These are phyloP conservation scores for Protobothrops flavoviridis DNA, from an alignment of 2,113 vertebrate species.

Conservation along the genomic window DNA sequence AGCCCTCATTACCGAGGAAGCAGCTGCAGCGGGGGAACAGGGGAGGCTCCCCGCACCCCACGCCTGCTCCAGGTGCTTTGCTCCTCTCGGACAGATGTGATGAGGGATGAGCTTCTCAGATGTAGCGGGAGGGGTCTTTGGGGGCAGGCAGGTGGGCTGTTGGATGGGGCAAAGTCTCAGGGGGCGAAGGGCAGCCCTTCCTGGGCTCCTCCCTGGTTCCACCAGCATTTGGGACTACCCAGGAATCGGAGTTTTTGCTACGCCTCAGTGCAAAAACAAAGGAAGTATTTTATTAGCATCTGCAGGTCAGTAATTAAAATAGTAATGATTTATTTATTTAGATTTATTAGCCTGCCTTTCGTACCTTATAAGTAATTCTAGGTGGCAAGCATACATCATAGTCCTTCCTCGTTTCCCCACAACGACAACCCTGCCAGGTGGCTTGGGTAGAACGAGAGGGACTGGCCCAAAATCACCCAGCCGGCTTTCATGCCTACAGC, in stretches of 20 bases:
- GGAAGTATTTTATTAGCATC: background rate
- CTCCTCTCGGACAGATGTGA: background rate
- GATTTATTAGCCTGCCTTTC: background rate
- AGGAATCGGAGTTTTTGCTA: background rate
- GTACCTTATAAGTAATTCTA: background rate
- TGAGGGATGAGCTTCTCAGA: background rate
- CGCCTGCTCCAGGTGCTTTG: background rate
- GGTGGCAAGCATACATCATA: background rate
- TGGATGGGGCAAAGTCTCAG: background rate
- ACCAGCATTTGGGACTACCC: background rate
- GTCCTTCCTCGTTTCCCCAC: background rate
- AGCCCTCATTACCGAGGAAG: background rate
- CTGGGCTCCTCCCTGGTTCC: background rate
- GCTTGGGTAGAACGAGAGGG: background rate
- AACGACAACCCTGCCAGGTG: background rate
- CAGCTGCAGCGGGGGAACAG: background rate
- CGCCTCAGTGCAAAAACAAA: background rate
- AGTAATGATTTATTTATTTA: background rate
- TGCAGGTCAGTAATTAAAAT: background rate
- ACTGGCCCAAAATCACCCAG: no score
- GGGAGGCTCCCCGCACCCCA: background rate
- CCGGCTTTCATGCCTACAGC: rapidly evolving
- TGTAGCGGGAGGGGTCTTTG: background rate
- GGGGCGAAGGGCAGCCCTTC: background rate
- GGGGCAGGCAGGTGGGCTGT: background rate